These are phyloP conservation scores for Oriolus oriolus DNA, from an alignment of 2,113 vertebrate genomes.

Conservation along the genomic window DNA sequence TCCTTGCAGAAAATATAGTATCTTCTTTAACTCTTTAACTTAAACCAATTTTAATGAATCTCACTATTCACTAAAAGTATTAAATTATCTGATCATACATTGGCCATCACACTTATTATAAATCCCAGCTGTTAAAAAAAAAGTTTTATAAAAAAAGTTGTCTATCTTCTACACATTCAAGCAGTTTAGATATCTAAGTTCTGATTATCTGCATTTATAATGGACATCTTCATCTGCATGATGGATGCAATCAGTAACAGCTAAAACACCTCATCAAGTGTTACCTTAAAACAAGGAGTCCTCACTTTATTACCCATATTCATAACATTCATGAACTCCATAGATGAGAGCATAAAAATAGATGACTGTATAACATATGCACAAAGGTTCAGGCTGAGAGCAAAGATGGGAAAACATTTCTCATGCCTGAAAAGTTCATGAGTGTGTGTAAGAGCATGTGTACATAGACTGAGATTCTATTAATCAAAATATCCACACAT, in stretches of 20 bases:
- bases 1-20: not conserved
- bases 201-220: conserved; percentile 4
- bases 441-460: not conserved
- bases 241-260: conserved; percentile 25
- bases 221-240: conserved; percentile 34
- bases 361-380: not conserved
- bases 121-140: not conserved
- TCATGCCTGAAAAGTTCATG: not conserved
- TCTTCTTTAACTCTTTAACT: not conserved
- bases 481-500: conserved; percentile 35
- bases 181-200: not conserved
- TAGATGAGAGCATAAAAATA: conserved; percentile 13
- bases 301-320: not conserved
- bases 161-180: not conserved
- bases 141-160: not conserved
- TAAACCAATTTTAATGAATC: not conserved
- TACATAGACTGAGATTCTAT: not conserved
- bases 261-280: conserved; percentile 21
- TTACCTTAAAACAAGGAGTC: conserved; percentile 45
- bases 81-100: not conserved
- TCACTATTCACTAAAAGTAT: not conserved
- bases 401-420: conserved; percentile 4
- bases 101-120: not conserved
- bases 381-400: not conserved
- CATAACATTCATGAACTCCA: conserved; percentile 28